Percentiles rank a stretch among this genome's conserved stretches.
Evolutionary conservation across 2,888 invertebrate genomes (phyloP).

Genomic region (Lasioglossum vierecki): DNA sequence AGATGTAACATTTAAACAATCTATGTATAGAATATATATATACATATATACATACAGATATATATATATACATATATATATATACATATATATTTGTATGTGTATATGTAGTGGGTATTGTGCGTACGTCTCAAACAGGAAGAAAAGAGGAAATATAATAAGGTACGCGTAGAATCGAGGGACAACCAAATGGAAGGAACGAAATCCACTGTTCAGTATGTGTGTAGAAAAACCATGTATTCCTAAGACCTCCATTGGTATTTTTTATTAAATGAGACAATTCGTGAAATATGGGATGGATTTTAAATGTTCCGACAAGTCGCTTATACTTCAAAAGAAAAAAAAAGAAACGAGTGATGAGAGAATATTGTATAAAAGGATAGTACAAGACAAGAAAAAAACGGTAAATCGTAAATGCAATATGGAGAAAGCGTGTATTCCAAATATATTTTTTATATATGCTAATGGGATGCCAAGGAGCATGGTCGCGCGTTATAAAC

Average conservation of each 20-base stretch:
- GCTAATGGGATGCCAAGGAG: conserved; percentile 78
- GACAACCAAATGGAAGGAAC: conserved; percentile 8
- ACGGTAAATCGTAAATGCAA: conserved; percentile 79
- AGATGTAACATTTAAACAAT: conserved; percentile 28
- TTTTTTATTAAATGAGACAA: conserved; percentile 61
- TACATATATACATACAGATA: neutral
- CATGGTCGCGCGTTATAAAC: conserved; percentile 73
- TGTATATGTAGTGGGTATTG: conserved; percentile 23
- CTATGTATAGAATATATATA: conserved; percentile 12
- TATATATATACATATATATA: neutral
- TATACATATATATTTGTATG: conserved; percentile 11
- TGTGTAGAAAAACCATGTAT: conserved; percentile 67
- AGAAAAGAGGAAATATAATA: neutral
- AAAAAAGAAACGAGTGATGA: conserved; percentile 10
- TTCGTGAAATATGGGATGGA: conserved; percentile 31
- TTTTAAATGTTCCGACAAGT: conserved; percentile 66
- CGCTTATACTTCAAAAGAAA: conserved; percentile 62
- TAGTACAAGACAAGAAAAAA: conserved; percentile 77
- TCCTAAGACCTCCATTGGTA: conserved; percentile 74
- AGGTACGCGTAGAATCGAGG: neutral
- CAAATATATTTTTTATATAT: conserved; percentile 83
- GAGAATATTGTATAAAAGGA: conserved; percentile 71
- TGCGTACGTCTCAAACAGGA: conserved; percentile 20
- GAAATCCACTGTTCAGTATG: conserved; percentile 41
- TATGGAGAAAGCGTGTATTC: conserved; percentile 81